Evolutionary conservation across 2,888 invertebrate genomes (phyloP).

Genomic region (Papilio protenor): DNA sequence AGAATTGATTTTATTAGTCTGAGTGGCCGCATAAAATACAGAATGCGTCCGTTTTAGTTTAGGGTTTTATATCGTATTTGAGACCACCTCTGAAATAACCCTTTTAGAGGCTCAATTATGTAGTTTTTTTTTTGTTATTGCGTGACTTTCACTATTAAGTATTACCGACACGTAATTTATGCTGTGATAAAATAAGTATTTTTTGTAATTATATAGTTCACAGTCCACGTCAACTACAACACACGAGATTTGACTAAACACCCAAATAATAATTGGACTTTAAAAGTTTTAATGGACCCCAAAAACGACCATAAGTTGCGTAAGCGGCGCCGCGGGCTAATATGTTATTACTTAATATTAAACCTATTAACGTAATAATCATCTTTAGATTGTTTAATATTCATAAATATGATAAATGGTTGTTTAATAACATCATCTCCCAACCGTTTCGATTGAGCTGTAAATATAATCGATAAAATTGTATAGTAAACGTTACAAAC

Average conservation of each 20-base stretch:
- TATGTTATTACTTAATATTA: conserved; percentile 56
- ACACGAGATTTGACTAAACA: conserved; percentile 49
- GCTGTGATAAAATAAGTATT: conserved; percentile 45
- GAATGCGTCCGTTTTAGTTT: conserved; percentile 31
- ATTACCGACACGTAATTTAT: conserved; percentile 27
- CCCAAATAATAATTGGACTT: conserved; percentile 55
- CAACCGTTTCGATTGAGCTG: conserved; percentile 9
- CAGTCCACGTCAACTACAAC: conserved; percentile 45
- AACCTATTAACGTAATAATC: conserved; percentile 51
- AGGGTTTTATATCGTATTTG: conserved; percentile 31
- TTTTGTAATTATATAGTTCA: conserved; percentile 43
- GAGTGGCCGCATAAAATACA: conserved; percentile 24
- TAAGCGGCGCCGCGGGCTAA: conserved; percentile 57
- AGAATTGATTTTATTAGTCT: conserved; percentile 18
- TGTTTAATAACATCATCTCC: conserved; percentile 55
- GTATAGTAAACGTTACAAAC: conserved; percentile 2
- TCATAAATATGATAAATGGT: conserved; percentile 52
- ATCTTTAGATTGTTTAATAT: conserved; percentile 50
- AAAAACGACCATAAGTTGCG: conserved; percentile 58
- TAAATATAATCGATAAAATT: conserved; percentile 10
- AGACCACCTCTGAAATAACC: conserved; percentile 30
- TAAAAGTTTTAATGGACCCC: conserved; percentile 55
- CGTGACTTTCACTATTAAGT: conserved; percentile 42
- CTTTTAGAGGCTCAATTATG: conserved; percentile 34
- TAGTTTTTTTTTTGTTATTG: conserved; percentile 25